Evolutionary conservation across 2,113 vertebrate genomes (phyloP), one percentile per base, ranked within the genome.

Genomic region (Mirza zaza): DNA sequence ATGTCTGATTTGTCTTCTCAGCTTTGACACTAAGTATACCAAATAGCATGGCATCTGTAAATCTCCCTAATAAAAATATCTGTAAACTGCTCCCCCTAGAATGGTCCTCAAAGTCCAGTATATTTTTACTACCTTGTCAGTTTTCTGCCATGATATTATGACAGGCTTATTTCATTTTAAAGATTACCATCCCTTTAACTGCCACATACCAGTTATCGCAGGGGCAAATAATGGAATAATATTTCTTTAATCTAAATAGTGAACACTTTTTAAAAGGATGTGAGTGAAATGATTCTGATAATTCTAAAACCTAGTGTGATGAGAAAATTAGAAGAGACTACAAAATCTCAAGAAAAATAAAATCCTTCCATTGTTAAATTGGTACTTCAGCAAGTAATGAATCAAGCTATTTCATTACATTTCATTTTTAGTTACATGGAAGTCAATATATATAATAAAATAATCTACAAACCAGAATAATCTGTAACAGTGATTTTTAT

Each of bases 121-220:
- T 93, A 87, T 90, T 94, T 97, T 90, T 87, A 96, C 87, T 87
- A 91, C 67, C 70, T 75, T 97, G 91, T 97, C 91, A 96, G 79
- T 81, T 92, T 97, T 71, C 91, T 87, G 75, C 65, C 76, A 87
- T 77, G 82, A 87, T 90, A 91, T 95, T 93, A 97, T 93, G 96
- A 96, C 86, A 96, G 61, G 90, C 91, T 92, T 96, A 97, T 93
- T 97, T 97, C 96, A 94, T 93, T 97, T 97, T 96, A 97, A 97
- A 98, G 87, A 87, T 95, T 95, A 96, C 70, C 70, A 93, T 91
- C 86, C 93, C 70, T 81, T 97, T 90, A 91, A 77, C 79, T 97
- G 95, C 67, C 92, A 97, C 71, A 34, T 71, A 93, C 80, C 93
- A 97, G 52, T 70, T 42, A 84, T 85, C 39, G 65, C 59, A 81